Evolutionary conservation across 2,797 vertebrate genomes (phyloP).

Genomic region (Hylomyscus alleni): DNA sequence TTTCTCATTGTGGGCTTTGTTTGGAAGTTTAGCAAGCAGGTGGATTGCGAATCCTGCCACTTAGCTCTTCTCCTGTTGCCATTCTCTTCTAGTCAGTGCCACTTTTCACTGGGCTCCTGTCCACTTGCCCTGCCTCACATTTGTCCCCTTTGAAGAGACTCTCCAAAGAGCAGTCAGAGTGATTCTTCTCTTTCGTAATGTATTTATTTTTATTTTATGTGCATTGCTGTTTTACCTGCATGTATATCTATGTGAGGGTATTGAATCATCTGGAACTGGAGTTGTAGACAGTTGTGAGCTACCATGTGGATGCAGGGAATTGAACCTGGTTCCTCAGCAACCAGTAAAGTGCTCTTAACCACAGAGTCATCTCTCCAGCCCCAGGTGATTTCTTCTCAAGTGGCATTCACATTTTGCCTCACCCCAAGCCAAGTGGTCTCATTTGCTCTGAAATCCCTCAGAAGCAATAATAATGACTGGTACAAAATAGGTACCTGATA

Average conservation of each 20-base stretch:
- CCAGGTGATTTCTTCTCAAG: not conserved
- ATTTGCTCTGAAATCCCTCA: not conserved
- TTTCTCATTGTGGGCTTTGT: not conserved
- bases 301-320: not conserved
- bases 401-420: accelerated
- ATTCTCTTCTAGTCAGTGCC: too few species aligned
- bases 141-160: not conserved
- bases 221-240: not conserved
- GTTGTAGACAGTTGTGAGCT: not conserved
- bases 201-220: not conserved
- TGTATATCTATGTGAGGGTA: not conserved
- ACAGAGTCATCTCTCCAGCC: not conserved
- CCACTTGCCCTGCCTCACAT: not conserved
- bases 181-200: not conserved
- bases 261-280: not conserved
- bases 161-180: not conserved
- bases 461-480: not conserved
- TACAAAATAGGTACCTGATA: not conserved
- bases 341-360: not conserved
- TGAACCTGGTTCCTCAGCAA: not conserved
- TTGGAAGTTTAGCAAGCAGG: not conserved
- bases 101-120: too few species aligned
- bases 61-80: not conserved
- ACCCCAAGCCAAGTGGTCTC: not conserved
- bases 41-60: not conserved